Base-by-base conservation (phyloP, 2,797 vertebrate species). In the Tokudaia muenninki region DNA sequence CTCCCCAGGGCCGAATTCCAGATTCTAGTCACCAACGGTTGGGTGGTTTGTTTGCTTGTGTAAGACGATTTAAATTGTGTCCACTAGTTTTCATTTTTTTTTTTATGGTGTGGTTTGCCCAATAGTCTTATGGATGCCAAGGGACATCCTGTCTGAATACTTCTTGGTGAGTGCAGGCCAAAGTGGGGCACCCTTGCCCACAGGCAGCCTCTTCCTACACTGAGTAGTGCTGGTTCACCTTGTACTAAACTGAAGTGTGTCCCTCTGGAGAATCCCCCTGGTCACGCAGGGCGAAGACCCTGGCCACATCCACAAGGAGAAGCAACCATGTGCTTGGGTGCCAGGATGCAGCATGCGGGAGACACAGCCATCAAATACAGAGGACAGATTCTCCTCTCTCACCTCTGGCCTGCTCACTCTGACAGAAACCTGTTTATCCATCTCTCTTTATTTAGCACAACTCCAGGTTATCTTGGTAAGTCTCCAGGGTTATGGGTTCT, bases 1-100 rank as follows among this genome's bases (percentile, higher is more conserved):
- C 72, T 86, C 94, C 97, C 94, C 86, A 57, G 97, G 97, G 98
- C 98, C 98, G 98, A 98, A 98, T 98, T 99, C 98, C 98, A 98
- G 98, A 97, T 96, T 98, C 97, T 97, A 97, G 98, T 98, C 98
- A 98, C 98, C 98, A 74, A 78, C 98, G 99, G 98, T 98, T 98
- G 98, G 98, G 97, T 97, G 97, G 98, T 98, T 97, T 97, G 98
- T 98, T 99, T 97, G 98, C 90, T 98, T 98, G 98, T 98, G 98
- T 96, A 96, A 98, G 94, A 96, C 90, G 87, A 96, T 97, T 98
- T 98, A 91, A 98, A 98, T 97, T 91, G 95, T 98, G 98, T 98
- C 98, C 97, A 96, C 98, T 98, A 98, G 98, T 98, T 98, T 98
- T 98, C 98, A 97, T 98, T 99, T 34, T 29, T 61, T 52, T 59